Conservation (phyloP, 2,797 vertebrate genomes). For the Odontamblyopus lacepedii region DNA sequence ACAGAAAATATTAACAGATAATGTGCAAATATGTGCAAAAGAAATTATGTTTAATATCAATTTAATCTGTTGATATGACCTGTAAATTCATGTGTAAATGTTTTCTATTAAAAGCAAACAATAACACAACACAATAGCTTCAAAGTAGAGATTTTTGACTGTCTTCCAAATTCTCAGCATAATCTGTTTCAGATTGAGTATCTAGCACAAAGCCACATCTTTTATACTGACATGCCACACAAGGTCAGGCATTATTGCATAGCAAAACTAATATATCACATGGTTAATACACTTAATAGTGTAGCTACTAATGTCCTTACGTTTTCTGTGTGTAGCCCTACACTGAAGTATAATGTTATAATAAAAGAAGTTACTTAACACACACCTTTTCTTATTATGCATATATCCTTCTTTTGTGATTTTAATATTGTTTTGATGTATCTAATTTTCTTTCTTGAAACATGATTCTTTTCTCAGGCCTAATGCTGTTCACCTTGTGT, state of each 20-base stretch:
- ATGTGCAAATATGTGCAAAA: too few relatives aligned
- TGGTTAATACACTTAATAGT: neutral
- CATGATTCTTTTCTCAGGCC: constrained; percentile 7
- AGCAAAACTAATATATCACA: neutral
- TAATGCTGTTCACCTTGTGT: constrained; percentile 6
- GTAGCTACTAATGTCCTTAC: neutral
- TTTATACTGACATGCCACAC: neutral
- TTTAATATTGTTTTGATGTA: neutral
- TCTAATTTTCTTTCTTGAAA: constrained; percentile 2
- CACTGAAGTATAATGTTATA: too few relatives aligned
- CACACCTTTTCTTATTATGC: neutral
- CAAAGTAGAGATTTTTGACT: neutral
- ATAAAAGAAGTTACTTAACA: neutral
- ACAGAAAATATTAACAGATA: too few relatives aligned
- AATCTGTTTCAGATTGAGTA: neutral
- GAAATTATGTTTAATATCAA: too few relatives aligned
- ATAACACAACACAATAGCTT: neutral
- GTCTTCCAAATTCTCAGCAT: neutral
- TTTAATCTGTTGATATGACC: too few relatives aligned
- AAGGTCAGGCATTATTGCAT: neutral
- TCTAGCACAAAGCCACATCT: neutral
- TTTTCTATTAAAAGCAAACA: neutral
- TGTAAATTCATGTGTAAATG: too few relatives aligned
- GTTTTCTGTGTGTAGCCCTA: neutral
- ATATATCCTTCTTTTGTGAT: neutral